Base-by-base conservation (phyloP, 2,113 vertebrate species). In the Casuarius casuarius region DNA sequence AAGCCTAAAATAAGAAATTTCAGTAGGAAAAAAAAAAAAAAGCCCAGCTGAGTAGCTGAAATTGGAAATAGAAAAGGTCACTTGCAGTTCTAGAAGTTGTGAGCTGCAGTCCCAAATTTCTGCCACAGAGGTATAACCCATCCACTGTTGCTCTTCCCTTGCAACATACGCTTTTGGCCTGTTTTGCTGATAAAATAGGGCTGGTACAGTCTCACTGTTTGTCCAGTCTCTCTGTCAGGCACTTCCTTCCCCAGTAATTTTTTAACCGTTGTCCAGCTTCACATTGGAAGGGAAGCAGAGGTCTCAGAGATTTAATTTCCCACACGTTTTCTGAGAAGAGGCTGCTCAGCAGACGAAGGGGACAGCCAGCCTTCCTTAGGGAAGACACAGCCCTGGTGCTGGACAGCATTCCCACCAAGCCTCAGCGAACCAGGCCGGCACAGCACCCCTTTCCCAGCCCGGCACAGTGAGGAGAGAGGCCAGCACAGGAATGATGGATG, bases 1-100 rank as follows among this genome's bases (percentile, higher is more conserved):
- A 96, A 95, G 94, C 87, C 95, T 97, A 97, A 98, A 98, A 97
- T 97, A 97, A 97, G 87, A 86, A 77, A 44, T 75, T 94, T 93
- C 75, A 87, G 83, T 63, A 40, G 48, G 1, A 20, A 29, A 19
- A 76, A 82, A 46, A 96, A 89, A 86, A 20, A 49, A 33, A 4
- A 42, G 4, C 14, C 35, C 56, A 49, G 6, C 25, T 62, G 20
- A 77, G 12, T n/a, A 80, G 29, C 40, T 59, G 79, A 73, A 90
- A 54, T 23, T 83, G 84, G 91, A 96, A 97, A 79, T 77, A 83
- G 87, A 94, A 87, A 95, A 97, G 89, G 61, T 96, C 81, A 58
- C 93, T 87, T 96, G 71, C 91, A 97, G 77, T 97, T 97, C 96
- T 96, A 70, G 88, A 93, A 95, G 63, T 77, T 71, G n/a, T 89